Conservation (phyloP, 1,140 invertebrate species). For the Phenacoccus solenopsis region DNA sequence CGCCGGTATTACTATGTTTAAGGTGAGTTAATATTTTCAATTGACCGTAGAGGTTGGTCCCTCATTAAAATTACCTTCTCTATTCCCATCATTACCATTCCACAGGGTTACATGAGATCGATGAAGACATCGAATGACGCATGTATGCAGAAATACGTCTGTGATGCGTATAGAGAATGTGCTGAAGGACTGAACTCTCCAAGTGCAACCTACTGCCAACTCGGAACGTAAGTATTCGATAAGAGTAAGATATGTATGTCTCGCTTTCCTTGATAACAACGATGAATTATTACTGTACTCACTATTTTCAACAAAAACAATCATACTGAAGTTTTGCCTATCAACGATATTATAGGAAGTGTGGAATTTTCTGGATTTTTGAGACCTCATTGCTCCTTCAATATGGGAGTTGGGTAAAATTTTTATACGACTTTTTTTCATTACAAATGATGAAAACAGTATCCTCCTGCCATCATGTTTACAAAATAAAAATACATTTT, state of each 20-base stretch:
- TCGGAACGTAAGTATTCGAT: constrained; percentile 68
- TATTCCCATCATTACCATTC: neutral
- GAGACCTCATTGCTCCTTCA: too few relatives aligned
- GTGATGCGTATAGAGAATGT: constrained; percentile 78
- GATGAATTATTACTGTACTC: too few relatives aligned
- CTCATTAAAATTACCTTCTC: too few relatives aligned
- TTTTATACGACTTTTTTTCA: too few relatives aligned
- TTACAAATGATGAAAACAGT: too few relatives aligned
- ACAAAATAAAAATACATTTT: too few relatives aligned
- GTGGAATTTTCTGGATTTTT: neutral
- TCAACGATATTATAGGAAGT: too few relatives aligned
- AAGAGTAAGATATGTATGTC: neutral
- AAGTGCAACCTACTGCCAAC: constrained; percentile 76
- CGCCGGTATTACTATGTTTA: constrained; percentile 70
- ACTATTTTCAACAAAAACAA: too few relatives aligned
- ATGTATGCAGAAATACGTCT: constrained; percentile 68
- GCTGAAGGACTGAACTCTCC: constrained; percentile 61
- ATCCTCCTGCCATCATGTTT: too few relatives aligned
- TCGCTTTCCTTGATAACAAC: neutral
- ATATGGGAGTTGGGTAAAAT: too few relatives aligned
- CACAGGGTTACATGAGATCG: constrained; percentile 65
- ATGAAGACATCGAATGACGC: constrained; percentile 64
- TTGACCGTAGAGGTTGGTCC: too few relatives aligned
- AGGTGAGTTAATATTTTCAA: constrained; percentile 38
- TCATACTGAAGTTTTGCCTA: too few relatives aligned